Evolutionary conservation across 2,797 vertebrate species (phyloP).

Genomic region (Euthynnus affinis): DNA sequence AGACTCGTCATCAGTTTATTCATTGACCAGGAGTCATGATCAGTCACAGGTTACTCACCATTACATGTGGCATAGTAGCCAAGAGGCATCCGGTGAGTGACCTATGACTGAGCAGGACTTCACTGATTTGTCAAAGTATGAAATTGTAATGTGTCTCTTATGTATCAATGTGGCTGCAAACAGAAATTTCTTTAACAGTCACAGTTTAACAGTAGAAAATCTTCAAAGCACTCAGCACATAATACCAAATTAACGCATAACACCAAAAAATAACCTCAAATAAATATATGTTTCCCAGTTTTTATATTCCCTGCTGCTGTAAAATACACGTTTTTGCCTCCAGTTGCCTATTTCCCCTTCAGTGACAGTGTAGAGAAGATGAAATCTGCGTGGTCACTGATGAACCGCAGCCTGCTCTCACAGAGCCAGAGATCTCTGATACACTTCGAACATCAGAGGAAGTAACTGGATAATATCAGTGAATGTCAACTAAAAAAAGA

Average conservation of each 20-base stretch:
- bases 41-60: conserved; percentile 34
- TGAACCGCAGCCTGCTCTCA: conserved; percentile 17
- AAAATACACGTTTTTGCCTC: not conserved
- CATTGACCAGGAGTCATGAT: conserved; percentile 25
- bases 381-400: conserved; percentile 30
- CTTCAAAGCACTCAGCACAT: not conserved
- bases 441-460: conserved; percentile 20
- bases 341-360: too few relatives aligned
- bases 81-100: not conserved
- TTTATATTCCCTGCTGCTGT: too few relatives aligned
- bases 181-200: not conserved
- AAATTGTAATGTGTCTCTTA: not conserved
- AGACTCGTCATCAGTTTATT: not conserved
- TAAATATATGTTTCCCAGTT: not conserved
- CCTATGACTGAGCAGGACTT: not conserved
- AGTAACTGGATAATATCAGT: conserved; percentile 35
- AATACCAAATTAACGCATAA: too few relatives aligned
- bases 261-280: not conserved
- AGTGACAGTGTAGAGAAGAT: not conserved
- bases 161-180: not conserved
- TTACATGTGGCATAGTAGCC: not conserved
- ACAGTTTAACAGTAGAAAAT: not conserved
- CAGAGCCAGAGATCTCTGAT: conserved; percentile 14
- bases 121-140: not conserved
- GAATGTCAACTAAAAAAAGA: conserved; percentile 19